Evolutionary conservation across 2,888 invertebrate species (phyloP).

Genomic region (Labia minor): DNA sequence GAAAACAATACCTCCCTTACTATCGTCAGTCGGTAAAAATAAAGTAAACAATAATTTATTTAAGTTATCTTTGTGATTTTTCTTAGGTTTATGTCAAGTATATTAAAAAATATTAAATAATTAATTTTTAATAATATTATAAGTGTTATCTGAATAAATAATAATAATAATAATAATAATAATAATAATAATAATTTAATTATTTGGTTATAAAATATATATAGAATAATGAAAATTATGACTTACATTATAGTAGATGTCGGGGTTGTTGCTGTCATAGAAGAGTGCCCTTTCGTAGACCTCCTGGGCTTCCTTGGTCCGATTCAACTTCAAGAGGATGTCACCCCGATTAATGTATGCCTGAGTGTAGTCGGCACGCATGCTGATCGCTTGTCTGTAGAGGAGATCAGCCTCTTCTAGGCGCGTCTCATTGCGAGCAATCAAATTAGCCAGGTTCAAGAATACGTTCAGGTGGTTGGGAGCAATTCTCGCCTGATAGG

Average conservation of each 20-base stretch:
- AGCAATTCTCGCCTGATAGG: conserved; percentile 89
- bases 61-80: no score
- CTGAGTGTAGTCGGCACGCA: conserved; percentile 91
- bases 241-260: conserved; percentile 89
- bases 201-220: no score
- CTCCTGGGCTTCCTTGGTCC: conserved; percentile 86
- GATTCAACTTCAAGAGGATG: conserved; percentile 86
- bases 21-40: no score
- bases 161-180: no score
- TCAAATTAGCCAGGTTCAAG: conserved; percentile 85
- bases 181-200: no score
- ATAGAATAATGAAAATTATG: conserved; percentile 21
- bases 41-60: no score
- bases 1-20: no score
- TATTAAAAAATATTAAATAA: no score
- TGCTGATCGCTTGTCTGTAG: conserved; percentile 90
- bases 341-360: conserved; percentile 96
- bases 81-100: no score
- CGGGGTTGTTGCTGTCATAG: conserved; percentile 88
- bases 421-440: conserved; percentile 82
- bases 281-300: conserved; percentile 86
- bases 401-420: conserved; percentile 89
- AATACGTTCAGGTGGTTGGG: conserved; percentile 94
- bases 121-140: no score
- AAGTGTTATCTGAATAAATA: no score